These are phyloP conservation scores for Leptoteleia sp. DNA, from an alignment of 1,140 invertebrate genomes.

Conservation along the genomic window DNA sequence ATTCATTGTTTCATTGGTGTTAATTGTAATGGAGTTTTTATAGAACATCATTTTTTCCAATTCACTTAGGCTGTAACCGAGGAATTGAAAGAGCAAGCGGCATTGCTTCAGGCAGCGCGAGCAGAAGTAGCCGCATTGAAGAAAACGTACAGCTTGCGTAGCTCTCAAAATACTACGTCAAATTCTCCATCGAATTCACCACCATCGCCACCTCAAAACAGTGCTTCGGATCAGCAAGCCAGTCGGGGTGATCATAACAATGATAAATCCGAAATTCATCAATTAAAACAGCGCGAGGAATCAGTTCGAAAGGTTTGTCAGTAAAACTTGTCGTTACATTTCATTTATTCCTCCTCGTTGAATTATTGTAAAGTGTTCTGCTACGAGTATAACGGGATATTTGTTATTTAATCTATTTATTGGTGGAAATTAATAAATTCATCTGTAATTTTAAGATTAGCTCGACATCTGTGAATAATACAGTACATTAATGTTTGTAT, in stretches of 20 bases:
- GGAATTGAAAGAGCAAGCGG: slow-evolving; percentile 76
- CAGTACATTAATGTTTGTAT: no score
- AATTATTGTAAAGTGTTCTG: slow-evolving; percentile 19
- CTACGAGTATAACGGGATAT: slow-evolving; percentile 7
- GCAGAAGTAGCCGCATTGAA: slow-evolving; percentile 76
- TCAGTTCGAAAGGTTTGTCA: slow-evolving; percentile 74
- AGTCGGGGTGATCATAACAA: slow-evolving; percentile 4
- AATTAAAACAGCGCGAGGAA: slow-evolving; percentile 75
- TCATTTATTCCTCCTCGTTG: slow-evolving; percentile 11
- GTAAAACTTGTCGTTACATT: slow-evolving; percentile 14
- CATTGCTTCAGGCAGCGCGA: slow-evolving; percentile 71
- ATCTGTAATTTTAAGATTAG: no score
- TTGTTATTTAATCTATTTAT: not conserved
- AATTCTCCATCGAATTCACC: slow-evolving; percentile 60
- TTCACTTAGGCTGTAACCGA: slow-evolving; percentile 75
- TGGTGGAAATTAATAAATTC: no score
- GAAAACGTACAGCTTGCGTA: slow-evolving; percentile 53
- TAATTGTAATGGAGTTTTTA: no score
- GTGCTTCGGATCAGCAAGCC: slow-evolving; percentile 12
- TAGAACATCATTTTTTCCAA: no score
- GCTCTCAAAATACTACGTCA: slow-evolving; percentile 44
- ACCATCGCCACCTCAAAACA: slow-evolving; percentile 55
- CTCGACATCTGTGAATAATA: no score
- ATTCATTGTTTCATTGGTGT: no score
- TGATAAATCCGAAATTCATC: slow-evolving; percentile 68